Conservation (phyloP, 2,888 invertebrate genomes). For the Sturmia bella region DNA sequence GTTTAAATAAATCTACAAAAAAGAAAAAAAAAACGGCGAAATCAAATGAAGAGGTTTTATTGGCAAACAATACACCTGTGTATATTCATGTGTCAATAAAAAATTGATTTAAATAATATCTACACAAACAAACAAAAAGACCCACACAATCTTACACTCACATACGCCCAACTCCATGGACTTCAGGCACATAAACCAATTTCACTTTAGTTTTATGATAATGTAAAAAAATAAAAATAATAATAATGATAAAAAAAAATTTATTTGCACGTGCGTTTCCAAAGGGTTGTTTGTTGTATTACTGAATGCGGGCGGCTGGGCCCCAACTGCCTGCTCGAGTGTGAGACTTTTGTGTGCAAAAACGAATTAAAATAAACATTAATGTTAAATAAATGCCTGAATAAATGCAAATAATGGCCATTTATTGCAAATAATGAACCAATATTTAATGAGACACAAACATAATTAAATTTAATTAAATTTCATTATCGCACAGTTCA, state of each 20-base stretch:
- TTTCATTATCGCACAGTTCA: slow-evolving; percentile 65
- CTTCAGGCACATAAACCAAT: background rate
- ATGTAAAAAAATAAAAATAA: slow-evolving; percentile 1
- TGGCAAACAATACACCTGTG: slow-evolving; percentile 53
- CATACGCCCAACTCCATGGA: background rate
- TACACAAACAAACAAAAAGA: background rate
- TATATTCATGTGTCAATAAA: slow-evolving; percentile 65
- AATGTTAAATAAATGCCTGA: slow-evolving; percentile 42
- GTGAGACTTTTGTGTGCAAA: background rate
- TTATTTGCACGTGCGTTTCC: slow-evolving; percentile 15
- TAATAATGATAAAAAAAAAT: background rate
- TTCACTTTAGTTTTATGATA: slow-evolving; percentile 12
- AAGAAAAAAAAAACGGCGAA: background rate
- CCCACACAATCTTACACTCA: background rate
- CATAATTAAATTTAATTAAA: slow-evolving; percentile 70
- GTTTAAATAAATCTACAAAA: slow-evolving; percentile 4
- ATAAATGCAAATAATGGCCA: slow-evolving; percentile 64
- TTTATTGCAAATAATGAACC: slow-evolving; percentile 69
- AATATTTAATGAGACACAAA: slow-evolving; percentile 66
- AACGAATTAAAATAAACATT: slow-evolving; percentile 17
- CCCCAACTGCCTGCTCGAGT: background rate
- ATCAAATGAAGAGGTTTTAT: slow-evolving; percentile 26
- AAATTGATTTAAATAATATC: slow-evolving; percentile 58
- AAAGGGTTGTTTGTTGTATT: slow-evolving; percentile 20
- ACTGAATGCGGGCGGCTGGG: slow-evolving; percentile 28